Percentiles rank a stretch among this genome's conserved stretches.
Conservation (phyloP, 2,113 vertebrate genomes). For the Dipodomys stephensi region DNA sequence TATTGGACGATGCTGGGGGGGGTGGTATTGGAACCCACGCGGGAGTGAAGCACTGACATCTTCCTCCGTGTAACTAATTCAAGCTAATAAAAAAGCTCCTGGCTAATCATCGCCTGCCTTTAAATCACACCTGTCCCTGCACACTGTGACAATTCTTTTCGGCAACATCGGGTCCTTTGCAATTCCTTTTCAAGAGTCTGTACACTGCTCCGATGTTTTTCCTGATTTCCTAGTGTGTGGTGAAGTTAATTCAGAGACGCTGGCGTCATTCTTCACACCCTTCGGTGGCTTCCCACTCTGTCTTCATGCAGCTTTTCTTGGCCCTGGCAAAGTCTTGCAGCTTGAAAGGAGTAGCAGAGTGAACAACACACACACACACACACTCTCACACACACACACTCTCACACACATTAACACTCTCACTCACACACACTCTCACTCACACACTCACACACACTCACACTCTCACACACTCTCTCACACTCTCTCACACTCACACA, state of each 20-base stretch:
- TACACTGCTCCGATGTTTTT: not conserved
- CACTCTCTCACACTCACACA: not conserved
- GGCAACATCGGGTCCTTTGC: not conserved
- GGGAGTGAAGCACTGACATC: too few species aligned
- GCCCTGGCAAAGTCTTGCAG: not conserved
- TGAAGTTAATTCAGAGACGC: not conserved
- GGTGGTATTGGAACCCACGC: too few species aligned
- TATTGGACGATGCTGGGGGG: too few species aligned
- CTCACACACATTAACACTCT: too few species aligned
- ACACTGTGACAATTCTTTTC: not conserved
- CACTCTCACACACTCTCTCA: too few species aligned
- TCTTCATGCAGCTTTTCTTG: not conserved
- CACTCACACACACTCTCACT: too few species aligned
- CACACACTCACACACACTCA: too few species aligned
- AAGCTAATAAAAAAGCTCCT: not conserved
- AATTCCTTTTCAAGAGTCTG: not conserved
- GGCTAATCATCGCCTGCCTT: not conserved
- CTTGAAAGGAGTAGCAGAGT: too few species aligned
- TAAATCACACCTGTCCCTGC: not conserved
- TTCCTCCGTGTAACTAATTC: too few species aligned
- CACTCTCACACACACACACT: too few species aligned
- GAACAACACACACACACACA: not conserved
- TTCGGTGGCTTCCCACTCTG: too few species aligned
- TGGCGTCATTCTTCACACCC: not conserved
- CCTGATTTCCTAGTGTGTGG: not conserved